Evolutionary conservation across 2,888 invertebrate species (phyloP), one percentile per base, ranked within the genome.

Genomic region (Metopia argyrocephala): DNA sequence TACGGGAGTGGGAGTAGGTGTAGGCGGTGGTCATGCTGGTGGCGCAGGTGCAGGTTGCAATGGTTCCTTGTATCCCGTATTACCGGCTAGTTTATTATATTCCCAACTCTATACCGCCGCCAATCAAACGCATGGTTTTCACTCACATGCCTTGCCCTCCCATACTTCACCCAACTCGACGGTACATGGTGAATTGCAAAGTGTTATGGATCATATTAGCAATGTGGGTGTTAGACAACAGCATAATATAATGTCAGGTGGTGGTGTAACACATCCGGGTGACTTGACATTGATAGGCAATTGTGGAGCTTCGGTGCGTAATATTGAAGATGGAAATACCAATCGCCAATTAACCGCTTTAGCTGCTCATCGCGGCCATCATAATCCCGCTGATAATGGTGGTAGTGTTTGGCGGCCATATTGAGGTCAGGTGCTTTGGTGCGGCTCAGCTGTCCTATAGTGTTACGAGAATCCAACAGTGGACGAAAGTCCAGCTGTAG

Each of bases 91-190:
- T 85, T 91, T 96, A 82, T 91, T 96, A 3, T 96, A 96, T 90
- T 96, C 96, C 6, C 96, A 96, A 87, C 90, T 96, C 21, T 96
- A 96, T 85, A 95, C 95, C 3, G 95, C 95, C 0, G 95, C 95
- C 52, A 95, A 94, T 86, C 94, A 94, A 87, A 92, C 93, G 21
- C 94, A 94, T 85, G 94, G 94, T 86, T 94, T 94, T 86, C 94
- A 94, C 87, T 91, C 94, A 61, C 94, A 94, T 87, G 92, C 94
- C 12, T 92, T 94, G 84, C 92, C 93, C 12, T 92, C 94, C 79
- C 93, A 93, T 84, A 92, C 93, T 45, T 92, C 93, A 46, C 93
- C 93, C 78, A 93, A 93, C 84, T 89, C 90, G 0, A 87, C 90
- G 18, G 93, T 93, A 78, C 93, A 94, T 83, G 94, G 94, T 75